Evolutionary conservation across 2,888 invertebrate species (phyloP), one percentile per base, ranked within the genome.

Genomic region (Microdon myrmicae): DNA sequence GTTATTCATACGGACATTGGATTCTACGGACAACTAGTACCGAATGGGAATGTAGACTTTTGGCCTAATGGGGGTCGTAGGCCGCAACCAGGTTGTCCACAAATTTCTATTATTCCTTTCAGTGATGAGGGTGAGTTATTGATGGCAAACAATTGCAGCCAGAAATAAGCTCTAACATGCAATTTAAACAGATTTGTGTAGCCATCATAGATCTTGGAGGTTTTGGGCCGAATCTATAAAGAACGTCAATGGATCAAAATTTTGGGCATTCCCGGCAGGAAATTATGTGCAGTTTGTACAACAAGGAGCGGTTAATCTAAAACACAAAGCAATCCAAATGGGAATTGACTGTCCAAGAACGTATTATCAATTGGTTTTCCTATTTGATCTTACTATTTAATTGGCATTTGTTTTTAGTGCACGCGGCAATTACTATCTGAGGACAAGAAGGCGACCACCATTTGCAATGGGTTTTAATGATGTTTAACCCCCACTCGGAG

Each of bases 211-310:
- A 22, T 58, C 64, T 4, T 53, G 37, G 41, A 31, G 51, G n/a
- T 64, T 53, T 31, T 64, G 58, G 58, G 64, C 64, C 5, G 64
- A 64, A 10, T 58, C 58, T 43, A 56, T 64, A 23, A 41, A 39
- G 8, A 35, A 32, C 16, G 3, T 12, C 2, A 12, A 51, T 25
- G 44, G 22, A 9, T 41, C 51, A 4, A 23, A 17, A 17, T 64
- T 64, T 19, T 37, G 34, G 22, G 14, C 49, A n/a, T 53, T 38
- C 4, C 51, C 64, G 5, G 10, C 56, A 7, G 0, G 7, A 4
- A 28, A 22, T 1, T 58, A 51, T 51, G 6, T 16, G 1, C 25
- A 39, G 14, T 56, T 51, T 14, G 13, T 64, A 3, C 2, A 14
- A 2, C 6, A 35, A 7, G 58, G 37, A 14, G 4, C 28, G 12